phyloP scores from a whole-genome alignment of 2,797 vertebrate species.

The Paedocypris micromegethes region DNA sequence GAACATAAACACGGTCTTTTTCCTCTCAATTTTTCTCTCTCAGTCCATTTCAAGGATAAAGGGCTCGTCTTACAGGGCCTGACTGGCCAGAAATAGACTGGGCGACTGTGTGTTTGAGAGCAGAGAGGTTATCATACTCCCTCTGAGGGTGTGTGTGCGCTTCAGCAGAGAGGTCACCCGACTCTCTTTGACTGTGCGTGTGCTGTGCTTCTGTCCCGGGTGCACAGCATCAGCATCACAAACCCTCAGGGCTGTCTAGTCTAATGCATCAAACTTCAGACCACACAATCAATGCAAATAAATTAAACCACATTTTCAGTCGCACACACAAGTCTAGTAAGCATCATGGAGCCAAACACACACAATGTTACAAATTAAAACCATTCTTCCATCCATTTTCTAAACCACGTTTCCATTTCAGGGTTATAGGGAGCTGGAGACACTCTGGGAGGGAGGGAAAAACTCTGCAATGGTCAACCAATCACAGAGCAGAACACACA shows the following conservation, averaged over 20 bases:
- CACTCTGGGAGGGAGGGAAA: too few relatives aligned
- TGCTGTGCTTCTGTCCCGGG: slow-evolving; percentile 1
- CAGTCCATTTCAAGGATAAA: slow-evolving; percentile 33
- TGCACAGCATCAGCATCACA: slow-evolving; percentile 12
- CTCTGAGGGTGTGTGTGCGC: slow-evolving; percentile 3
- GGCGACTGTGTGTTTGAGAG: background rate
- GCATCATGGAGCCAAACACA: background rate
- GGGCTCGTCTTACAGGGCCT: slow-evolving; percentile 24
- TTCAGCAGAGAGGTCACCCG: slow-evolving; percentile 23
- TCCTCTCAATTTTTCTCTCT: slow-evolving; percentile 6
- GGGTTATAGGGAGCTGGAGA: too few relatives aligned
- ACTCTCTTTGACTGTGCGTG: slow-evolving; percentile 1
- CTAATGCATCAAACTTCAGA: slow-evolving; percentile 21
- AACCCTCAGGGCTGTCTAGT: slow-evolving; percentile 25
- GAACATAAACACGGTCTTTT: slow-evolving; percentile 2
- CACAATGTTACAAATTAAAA: background rate
- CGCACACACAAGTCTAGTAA: background rate
- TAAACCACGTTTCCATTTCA: too few relatives aligned
- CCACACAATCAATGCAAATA: slow-evolving; percentile 5
- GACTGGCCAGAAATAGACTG: slow-evolving; percentile 26
- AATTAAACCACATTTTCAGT: background rate
- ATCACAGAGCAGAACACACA: too few relatives aligned
- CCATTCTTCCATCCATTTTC: too few relatives aligned
- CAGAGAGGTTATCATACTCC: too few relatives aligned
- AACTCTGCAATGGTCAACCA: too few relatives aligned